Base-by-base conservation (phyloP, 2,888 invertebrate genomes). In the Plusia festucae region DNA sequence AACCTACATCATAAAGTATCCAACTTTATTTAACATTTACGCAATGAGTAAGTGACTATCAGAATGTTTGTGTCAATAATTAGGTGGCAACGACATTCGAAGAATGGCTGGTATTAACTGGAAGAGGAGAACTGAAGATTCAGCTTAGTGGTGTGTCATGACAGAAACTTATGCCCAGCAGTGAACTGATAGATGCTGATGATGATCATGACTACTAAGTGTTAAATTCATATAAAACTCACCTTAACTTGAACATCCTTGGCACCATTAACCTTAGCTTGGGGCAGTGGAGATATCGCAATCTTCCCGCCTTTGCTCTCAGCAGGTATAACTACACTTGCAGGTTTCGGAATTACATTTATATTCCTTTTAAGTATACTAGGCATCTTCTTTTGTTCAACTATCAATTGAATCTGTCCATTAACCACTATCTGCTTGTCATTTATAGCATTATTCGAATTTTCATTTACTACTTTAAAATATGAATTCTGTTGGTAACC, bases 391-490 rank as follows among this genome's bases (percentile, higher is more conserved):
- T 90, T 92, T 64, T 88, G 89, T 34, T 91, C 90, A 16, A 89
- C 73, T 58, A 88, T 78, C 49, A 91, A 73, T 53, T 88, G 86
- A 13, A 88, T 85, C 67, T 86, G 85, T 51, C 87, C 85, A 68
- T 87, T 87, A 8, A 83, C 60, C 22, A 80, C 56, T 52, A 73
- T 82, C 61, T 86, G 84, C 22, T 79, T 88, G 18, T 89, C 89
- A 40, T 77, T 82, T 32, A 85, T 83, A 16, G 78, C 27, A 65
- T 80, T 79, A 68, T 74, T 86, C 1, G 71, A 58, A 62, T 92
- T 89, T 78, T 95, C 94, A 84, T 95, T 95, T 0, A 91, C 89
- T n/a, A 95, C 91, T 84, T 93, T 93, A 62, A 90, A 94, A 71
- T 88, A 91, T 4, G 91, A 83, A 82, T 91, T 91, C 75, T 88